phyloP scores from a whole-genome alignment of 1,140 invertebrate species.

The Zaprionus ornatus region DNA sequence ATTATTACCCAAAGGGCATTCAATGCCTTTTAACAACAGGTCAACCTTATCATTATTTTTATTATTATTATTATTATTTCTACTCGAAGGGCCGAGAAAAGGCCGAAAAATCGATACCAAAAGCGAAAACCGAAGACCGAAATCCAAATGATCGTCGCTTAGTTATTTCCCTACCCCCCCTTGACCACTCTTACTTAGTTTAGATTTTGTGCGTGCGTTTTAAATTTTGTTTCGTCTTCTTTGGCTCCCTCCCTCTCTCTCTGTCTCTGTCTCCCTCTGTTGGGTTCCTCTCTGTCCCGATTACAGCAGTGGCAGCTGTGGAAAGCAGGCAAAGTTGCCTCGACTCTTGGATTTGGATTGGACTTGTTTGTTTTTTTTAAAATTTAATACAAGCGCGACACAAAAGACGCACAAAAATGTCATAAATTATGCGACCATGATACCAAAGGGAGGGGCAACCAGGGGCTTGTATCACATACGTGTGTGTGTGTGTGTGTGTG shows the following conservation, averaged over 20 bases:
- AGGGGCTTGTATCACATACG: slow-evolving; percentile 40
- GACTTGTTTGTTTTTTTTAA: slow-evolving; percentile 57
- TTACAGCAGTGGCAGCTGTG: not conserved
- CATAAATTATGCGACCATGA: slow-evolving; percentile 82
- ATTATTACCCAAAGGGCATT: slow-evolving; percentile 83
- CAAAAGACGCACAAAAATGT: slow-evolving; percentile 83
- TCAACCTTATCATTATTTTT: slow-evolving; percentile 83
- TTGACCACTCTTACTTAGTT: slow-evolving; percentile 45
- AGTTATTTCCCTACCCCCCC: slow-evolving; percentile 40
- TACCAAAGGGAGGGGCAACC: slow-evolving; percentile 63
- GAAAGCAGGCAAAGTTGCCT: slow-evolving; percentile 5
- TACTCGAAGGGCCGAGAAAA: slow-evolving; percentile 55
- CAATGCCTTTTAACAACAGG: slow-evolving; percentile 82
- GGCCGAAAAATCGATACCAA: slow-evolving; percentile 61
- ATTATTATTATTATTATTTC: slow-evolving; percentile 81
- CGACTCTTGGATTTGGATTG: slow-evolving; percentile 40
- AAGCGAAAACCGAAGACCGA: slow-evolving; percentile 43
- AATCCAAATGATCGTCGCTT: slow-evolving; percentile 72
- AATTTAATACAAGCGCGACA: slow-evolving; percentile 81
- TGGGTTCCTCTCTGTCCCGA: not conserved
- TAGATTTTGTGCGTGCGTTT: slow-evolving; percentile 74
- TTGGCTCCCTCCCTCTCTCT: slow-evolving; percentile 38
- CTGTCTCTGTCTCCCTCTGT: not conserved
- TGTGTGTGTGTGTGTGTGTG: not conserved
- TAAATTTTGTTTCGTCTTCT: slow-evolving; percentile 72